Percentiles rank a stretch among this genome's conserved stretches.
phyloP scores from a whole-genome alignment of 2,797 vertebrate genomes.

The Myiothlypis chrysogaster region DNA sequence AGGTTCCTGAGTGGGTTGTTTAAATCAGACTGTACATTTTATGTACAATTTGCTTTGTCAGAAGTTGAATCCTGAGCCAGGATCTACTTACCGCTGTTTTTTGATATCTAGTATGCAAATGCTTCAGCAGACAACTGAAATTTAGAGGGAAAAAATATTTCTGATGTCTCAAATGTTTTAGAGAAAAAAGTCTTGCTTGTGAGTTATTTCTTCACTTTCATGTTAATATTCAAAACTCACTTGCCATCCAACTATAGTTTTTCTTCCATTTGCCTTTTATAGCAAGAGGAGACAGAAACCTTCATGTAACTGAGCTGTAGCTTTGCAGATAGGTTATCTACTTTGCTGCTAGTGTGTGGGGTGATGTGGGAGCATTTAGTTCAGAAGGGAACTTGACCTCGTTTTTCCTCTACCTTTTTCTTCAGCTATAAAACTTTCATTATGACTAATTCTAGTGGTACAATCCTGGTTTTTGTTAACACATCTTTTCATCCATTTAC shows the following conservation, averaged over 20 bases:
- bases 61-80: background rate
- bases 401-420: background rate
- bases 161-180: background rate
- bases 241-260: background rate
- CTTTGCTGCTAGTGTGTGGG: background rate
- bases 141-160: background rate
- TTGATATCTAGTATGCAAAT: background rate
- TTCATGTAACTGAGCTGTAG: background rate
- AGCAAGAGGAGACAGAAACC: background rate
- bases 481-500: background rate
- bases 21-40: background rate
- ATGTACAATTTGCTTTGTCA: background rate
- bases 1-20: background rate
- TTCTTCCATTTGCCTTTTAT: background rate
- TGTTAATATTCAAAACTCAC: background rate
- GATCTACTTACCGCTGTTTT: background rate
- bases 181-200: background rate
- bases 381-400: background rate
- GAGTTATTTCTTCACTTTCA: background rate
- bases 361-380: background rate
- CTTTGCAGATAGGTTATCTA: background rate
- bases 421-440: background rate
- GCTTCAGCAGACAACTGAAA: background rate
- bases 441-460: background rate
- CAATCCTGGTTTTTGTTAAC: background rate